Evolutionary conservation across 1,140 invertebrate species (phyloP).

Genomic region (Camponotus pennsylvanicus): DNA sequence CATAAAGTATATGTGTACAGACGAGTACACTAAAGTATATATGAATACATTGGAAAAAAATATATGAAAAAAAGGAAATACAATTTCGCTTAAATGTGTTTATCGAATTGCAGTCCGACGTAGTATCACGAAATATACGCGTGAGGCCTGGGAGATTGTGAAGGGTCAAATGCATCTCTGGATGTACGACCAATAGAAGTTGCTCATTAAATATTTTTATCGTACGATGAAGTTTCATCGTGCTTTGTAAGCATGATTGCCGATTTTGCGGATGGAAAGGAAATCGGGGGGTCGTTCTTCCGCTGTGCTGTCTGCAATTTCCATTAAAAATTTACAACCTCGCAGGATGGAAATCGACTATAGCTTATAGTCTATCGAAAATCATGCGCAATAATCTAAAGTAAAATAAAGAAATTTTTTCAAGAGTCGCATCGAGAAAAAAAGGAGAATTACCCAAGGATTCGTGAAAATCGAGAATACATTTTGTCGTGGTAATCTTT

Average conservation of each 20-base stretch:
- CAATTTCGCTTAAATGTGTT: neutral
- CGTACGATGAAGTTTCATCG: neutral
- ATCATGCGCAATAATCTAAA: conserved; percentile 34
- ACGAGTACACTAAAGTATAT: neutral
- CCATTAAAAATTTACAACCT: conserved; percentile 9
- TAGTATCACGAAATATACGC: conserved; percentile 15
- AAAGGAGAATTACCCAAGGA: neutral
- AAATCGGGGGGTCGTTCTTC: conserved; percentile 43
- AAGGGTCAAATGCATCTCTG: neutral
- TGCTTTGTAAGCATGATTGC: neutral
- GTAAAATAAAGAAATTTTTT: conserved; percentile 16
- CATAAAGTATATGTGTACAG: neutral
- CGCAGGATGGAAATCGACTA: conserved; percentile 16
- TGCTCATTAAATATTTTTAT: conserved; percentile 46
- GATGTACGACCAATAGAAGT: neutral
- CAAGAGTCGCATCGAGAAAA: neutral
- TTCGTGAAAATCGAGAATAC: conserved; percentile 19
- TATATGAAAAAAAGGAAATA: too few species aligned
- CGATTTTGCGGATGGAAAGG: conserved; percentile 51
- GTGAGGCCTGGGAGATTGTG: neutral
- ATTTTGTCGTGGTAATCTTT: neutral
- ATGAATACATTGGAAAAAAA: neutral
- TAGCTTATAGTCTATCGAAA: conserved; percentile 17
- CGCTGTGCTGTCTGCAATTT: conserved; percentile 31
- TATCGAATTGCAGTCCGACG: neutral